A percentile compares a stretch with the other conserved stretches of the same genome.
Conservation (phyloP, 2,797 vertebrate species). For the Remorina albescens region DNA sequence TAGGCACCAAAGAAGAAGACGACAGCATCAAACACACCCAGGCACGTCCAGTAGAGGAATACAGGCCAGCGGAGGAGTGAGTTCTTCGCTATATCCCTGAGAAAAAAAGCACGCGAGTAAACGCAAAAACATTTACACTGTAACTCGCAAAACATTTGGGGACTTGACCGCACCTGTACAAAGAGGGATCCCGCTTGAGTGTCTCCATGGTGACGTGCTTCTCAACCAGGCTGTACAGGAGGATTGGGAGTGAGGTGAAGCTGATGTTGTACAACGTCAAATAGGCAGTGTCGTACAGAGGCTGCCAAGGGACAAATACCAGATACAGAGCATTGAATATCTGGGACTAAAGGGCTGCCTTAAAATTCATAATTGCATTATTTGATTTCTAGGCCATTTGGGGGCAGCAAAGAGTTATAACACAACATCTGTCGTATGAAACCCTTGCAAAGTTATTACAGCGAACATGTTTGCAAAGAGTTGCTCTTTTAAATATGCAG, state of each 20-base stretch:
- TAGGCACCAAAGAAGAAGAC: conserved; percentile 99
- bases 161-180: conserved; percentile 89
- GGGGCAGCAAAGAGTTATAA: not conserved
- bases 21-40: conserved; percentile 94
- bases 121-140: not conserved
- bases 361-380: not conserved
- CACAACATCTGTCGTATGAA: not conserved
- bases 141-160: not conserved
- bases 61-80: conserved; percentile 93
- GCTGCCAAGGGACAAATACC: conserved; percentile 81
- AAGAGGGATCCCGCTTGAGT: conserved; percentile 91
- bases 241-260: conserved; percentile 98
- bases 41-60: conserved; percentile 98
- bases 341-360: not conserved
- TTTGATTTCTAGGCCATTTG: not conserved
- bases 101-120: not conserved
- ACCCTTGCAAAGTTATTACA: not conserved
- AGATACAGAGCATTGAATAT: conserved; percentile 1
- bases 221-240: conserved; percentile 95
- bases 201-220: conserved; percentile 93
- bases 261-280: conserved; percentile 99
- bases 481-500: not conserved
- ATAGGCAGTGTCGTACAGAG: conserved; percentile 97
- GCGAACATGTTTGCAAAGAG: not conserved
- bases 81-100: conserved; percentile 96